Conservation (phyloP, 2,888 invertebrate species). For the Eupithecia subumbrata region DNA sequence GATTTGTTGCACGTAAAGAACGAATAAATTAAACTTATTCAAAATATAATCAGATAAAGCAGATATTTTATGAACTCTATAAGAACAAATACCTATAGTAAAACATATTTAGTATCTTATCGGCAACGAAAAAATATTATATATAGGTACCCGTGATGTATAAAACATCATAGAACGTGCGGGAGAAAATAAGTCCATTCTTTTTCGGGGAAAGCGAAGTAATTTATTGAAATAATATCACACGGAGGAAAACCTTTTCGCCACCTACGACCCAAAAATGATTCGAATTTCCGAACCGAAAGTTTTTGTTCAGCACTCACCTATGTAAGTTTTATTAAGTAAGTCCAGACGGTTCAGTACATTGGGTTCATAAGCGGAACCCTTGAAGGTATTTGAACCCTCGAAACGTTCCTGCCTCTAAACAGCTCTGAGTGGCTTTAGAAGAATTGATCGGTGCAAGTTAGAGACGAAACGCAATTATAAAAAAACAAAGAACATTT, state of each 20-base stretch:
- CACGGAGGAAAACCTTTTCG: constrained; percentile 23
- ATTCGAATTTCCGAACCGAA: constrained; percentile 29
- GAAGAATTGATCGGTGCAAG: constrained; percentile 48
- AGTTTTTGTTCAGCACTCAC: constrained; percentile 26
- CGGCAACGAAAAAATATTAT: background rate
- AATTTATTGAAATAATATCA: constrained; percentile 22
- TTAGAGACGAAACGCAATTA: constrained; percentile 31
- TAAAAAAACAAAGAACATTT: background rate
- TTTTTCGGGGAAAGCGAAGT: constrained; percentile 7
- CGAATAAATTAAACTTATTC: background rate
- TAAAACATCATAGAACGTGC: background rate
- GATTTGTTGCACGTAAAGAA: background rate
- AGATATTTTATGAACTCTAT: background rate
- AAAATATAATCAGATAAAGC: background rate
- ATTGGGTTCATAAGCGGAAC: constrained; percentile 58
- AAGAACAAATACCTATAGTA: background rate
- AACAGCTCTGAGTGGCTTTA: constrained; percentile 70
- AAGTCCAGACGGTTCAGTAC: constrained; percentile 60
- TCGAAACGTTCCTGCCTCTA: constrained; percentile 59
- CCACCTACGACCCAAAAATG: constrained; percentile 28
- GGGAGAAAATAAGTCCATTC: background rate
- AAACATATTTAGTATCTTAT: background rate
- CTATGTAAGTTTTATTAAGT: constrained; percentile 40
- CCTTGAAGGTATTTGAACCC: constrained; percentile 66
- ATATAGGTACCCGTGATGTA: background rate